Evolutionary conservation across 1,140 invertebrate species (phyloP), one percentile per base, ranked within the genome.

Genomic region (Odontomachus brunneus): DNA sequence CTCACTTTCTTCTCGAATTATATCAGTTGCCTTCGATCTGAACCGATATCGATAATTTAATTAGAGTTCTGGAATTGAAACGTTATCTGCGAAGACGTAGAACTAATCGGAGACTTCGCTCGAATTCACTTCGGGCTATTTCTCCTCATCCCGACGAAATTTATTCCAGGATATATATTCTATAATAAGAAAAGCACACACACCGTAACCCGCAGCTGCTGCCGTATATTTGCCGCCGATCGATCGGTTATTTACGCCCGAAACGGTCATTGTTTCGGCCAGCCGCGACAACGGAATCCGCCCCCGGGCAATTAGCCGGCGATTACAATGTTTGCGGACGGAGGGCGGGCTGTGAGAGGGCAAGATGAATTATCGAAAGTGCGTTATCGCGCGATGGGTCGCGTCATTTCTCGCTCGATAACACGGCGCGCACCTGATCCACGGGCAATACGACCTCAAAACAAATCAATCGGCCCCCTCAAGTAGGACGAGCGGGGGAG

Each of bases 321-420:
- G 29, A 57, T 80, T 80, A 59, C 73, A 59, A 44, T 15, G 65
- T 14, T 80, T 48, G 33, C 65, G 1, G 14, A 69, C 24, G 51
- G 29, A 2, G 1, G 14, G 44, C 26, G 29, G 38, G 1, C 22
- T 1, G 44, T n/a, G 9, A 38, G 51, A 12, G 14, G 0, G 1
- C 17, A 33, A 48, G 38, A 44, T 44, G 9, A 44, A 44, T 44
- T 48, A 57, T 57, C 63, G 65, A 55, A 69, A 57, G 22, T 71
- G 51, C 75, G 51, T 80, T 80, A 57, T 57, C 33, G 75, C 17
- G 17, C 17, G 26, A 71, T 22, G 17, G 57, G 55, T 71, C 75
- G 38, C 38, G 9, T 44, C 29, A 12, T 19, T 80, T 57, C 44
- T 9, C 51, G 66, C 26, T 80, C 29, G 75, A 78, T 78, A 66